Evolutionary conservation across 92 coral and sea anemone genomes (phyloP).

Genomic region (Palythoa caribaeorum): DNA sequence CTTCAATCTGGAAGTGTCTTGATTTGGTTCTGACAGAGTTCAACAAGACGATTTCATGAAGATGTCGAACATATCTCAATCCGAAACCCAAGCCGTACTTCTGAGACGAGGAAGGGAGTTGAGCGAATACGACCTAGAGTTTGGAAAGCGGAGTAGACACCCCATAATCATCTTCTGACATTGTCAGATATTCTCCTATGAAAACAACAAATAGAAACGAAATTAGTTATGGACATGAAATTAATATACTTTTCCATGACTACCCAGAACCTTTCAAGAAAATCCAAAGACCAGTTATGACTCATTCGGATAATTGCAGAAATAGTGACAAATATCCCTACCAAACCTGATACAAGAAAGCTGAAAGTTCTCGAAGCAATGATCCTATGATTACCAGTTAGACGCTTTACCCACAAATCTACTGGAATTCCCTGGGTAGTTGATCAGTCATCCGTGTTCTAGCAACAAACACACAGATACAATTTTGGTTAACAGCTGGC

Average conservation of each 20-base stretch:
- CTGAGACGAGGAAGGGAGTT: background rate
- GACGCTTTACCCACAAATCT: no score
- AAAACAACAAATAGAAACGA: conserved; percentile 19
- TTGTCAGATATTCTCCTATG: conserved; percentile 38
- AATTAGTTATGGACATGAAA: background rate
- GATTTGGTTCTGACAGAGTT: background rate
- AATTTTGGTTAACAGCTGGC: no score
- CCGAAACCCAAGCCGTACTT: background rate
- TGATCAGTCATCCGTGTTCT: no score
- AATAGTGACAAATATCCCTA: no score
- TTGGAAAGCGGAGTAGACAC: conserved; percentile 36
- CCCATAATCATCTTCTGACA: conserved; percentile 38
- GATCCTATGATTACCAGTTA: no score
- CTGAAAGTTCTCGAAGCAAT: no score
- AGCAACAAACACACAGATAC: no score
- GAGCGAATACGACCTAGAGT: background rate
- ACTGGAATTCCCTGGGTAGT: no score
- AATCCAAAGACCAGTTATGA: no score
- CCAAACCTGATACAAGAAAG: no score
- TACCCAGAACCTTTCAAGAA: no score
- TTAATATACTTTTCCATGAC: background rate
- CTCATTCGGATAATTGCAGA: no score
- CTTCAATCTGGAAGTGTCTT: background rate
- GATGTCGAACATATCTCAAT: background rate
- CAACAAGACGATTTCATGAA: background rate